Evolutionary conservation across 2,113 vertebrate species (phyloP), one percentile per base, ranked within the genome.

Genomic region (Herpetotheres cachinnans): DNA sequence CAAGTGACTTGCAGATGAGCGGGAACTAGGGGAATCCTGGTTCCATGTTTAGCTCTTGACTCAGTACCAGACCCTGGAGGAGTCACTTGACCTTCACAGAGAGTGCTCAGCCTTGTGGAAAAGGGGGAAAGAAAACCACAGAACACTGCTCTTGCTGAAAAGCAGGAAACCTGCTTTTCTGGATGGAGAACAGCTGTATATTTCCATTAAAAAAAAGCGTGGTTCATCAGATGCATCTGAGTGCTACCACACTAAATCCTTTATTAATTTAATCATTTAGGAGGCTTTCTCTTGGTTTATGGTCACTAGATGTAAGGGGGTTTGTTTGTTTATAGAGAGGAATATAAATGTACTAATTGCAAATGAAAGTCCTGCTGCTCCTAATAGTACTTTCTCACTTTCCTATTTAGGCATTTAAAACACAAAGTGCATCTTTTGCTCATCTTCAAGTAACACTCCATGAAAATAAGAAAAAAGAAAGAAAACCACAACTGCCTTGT

Each of bases 71-170:
- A 67, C 19, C 2, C 7, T 63, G 36, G 29, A 62, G 59, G 36
- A 87, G 42, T 95, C 83, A 86, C 65, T 91, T 91, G 93, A 94
- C 65, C n/a, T 91, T 90, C 42, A 56, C 9, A n/a, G 83, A 67
- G 44, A 80, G 78, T 24, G 10, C 16, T 94, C 30, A 77, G 52
- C 10, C 86, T 63, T 54, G 55, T 22, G 55, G 44, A 73, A 86
- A 93, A 87, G 4, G 5, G 36, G 59, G 71, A 50, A n/a, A 59
- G 22, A 88, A 87, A 96, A 74, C 5, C 30, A 84, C 20, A 73
- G 49, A 80, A 17, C 40, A 49, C 12, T 19, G 44, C 7, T 76
- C 3, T 82, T 56, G 32, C 44, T 82, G 72, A 52, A 67, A 84
- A 74, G 14, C 13, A 56, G 46, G 77, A 76, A 90, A 52, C 3